A percentile compares a stretch with the other conserved stretches of the same genome.
phyloP scores from a whole-genome alignment of 1,140 invertebrate genomes.

The Nymphalis io region DNA sequence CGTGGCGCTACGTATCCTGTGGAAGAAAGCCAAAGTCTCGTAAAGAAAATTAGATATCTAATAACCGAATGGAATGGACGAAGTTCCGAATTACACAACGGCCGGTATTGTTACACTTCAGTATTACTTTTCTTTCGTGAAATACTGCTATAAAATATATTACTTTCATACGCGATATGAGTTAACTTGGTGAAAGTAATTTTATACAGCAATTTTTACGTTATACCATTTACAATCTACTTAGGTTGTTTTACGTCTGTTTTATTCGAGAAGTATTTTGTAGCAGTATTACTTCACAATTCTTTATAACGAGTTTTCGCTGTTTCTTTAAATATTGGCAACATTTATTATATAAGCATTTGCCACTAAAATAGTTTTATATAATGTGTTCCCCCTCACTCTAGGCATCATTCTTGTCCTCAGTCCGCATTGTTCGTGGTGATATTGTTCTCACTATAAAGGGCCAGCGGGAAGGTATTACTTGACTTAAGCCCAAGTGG shows the following conservation, averaged over 20 bases:
- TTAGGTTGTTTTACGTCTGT: conserved; percentile 9
- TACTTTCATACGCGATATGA: conserved; percentile 31
- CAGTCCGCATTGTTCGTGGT: conserved; percentile 19
- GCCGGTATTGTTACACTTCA: conserved; percentile 36
- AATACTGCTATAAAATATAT: conserved; percentile 35
- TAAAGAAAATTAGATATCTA: conserved; percentile 46
- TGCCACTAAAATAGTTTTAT: neutral
- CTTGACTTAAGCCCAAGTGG: conserved; percentile 51
- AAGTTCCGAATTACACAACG: conserved; percentile 41
- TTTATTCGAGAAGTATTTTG: neutral
- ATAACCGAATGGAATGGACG: conserved; percentile 42
- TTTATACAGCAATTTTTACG: conserved; percentile 12
- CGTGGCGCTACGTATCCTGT: conserved; percentile 1
- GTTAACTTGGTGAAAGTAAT: conserved; percentile 20
- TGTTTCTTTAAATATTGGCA: too few species aligned
- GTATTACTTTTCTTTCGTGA: conserved; percentile 32
- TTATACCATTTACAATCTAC: conserved; percentile 4
- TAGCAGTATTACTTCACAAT: neutral
- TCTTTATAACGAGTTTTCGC: too few species aligned
- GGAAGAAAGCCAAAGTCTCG: conserved; percentile 34
- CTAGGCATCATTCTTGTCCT: conserved; percentile 17
- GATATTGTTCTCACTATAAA: conserved; percentile 35
- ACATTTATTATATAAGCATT: too few species aligned
- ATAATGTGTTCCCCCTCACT: neutral
- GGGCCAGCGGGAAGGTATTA: conserved; percentile 34